Base-by-base conservation (phyloP, 2,797 vertebrate genomes). In the Chloroceryle inda region DNA sequence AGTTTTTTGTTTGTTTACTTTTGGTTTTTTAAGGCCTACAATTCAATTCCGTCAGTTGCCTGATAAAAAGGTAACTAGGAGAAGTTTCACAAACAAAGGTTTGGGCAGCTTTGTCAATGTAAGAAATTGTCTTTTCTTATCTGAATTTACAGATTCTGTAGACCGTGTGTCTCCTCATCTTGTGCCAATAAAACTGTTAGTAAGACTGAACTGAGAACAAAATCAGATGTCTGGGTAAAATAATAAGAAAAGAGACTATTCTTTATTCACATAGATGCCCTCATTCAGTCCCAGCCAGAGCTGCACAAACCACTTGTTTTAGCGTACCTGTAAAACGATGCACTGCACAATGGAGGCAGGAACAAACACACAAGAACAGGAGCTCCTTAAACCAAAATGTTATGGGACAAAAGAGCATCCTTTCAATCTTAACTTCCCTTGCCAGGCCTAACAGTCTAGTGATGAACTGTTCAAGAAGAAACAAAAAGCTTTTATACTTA, bases 61-160 rank as follows among this genome's bases (percentile, higher is more conserved):
- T 58, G 61, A 94, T 71, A 37, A 83, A 91, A 88, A 89, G 82
- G 83, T 83, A 94, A 71, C 50, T 23, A 52, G 22, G 11, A 63
- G 12, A 87, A 88, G 33, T 67, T 92, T n/a, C 76, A 86, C 27
- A 67, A 74, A 89, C 40, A 52, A 71, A 12, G 16, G 6, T 3
- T 92, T 90, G 52, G 75, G 53, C 66, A 96, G 76, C 24, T 86
- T 63, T 68, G 13, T 24, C 24, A 37, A 17, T 8, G 1, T 59
- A 93, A 80, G 44, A 90, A 89, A 77, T 55, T 31, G 35, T 83
- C 63, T 63, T 93, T 75, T 79, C 79, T 89, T 92, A 88, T 90
- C 83, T 83, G 31, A 76, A 90, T n/a, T 59, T 94, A 92, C 88
- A 85, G 56, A 77, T 74, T 92, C 68, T 83, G 64, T 37, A 71